A percentile compares a stretch with the other conserved stretches of the same genome.
Evolutionary conservation across 37 sponge, comb jelly and placozoan species (phyloP).

Genomic region (Tethya wilhelma): DNA sequence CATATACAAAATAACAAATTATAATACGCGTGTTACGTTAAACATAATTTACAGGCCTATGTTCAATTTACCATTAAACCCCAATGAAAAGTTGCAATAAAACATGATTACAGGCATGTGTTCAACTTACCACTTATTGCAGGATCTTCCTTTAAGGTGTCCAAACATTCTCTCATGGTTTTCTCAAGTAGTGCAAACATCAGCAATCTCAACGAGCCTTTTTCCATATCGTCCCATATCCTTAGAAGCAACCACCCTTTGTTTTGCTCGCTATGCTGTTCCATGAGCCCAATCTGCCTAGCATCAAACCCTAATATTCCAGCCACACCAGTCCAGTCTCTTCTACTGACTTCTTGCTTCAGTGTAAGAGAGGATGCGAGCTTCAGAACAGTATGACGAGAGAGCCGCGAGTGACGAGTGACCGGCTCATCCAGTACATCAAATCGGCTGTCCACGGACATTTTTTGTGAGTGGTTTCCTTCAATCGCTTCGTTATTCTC

Average conservation of each 20-base stretch:
- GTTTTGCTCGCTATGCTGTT: slow-evolving; percentile 2
- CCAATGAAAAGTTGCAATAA: too few relatives aligned
- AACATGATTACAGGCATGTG: too few relatives aligned
- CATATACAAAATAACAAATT: too few relatives aligned
- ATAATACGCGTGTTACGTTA: too few relatives aligned
- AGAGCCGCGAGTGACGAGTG: too few relatives aligned
- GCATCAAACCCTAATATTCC: slow-evolving; percentile 16
- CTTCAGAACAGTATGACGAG: background rate
- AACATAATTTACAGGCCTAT: too few relatives aligned
- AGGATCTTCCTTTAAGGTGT: background rate
- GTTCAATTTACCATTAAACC: too few relatives aligned
- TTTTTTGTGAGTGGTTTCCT: too few relatives aligned
- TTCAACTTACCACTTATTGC: background rate
- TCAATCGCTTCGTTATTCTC: too few relatives aligned
- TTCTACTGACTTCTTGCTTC: background rate
- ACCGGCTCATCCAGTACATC: too few relatives aligned
- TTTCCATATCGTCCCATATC: slow-evolving; percentile 20
- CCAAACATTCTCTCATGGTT: slow-evolving; percentile 6
- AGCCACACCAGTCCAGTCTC: slow-evolving; percentile 41
- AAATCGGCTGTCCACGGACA: too few relatives aligned
- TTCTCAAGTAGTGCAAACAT: slow-evolving; percentile 21
- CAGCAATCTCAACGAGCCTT: slow-evolving; percentile 23
- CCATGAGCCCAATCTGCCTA: slow-evolving; percentile 5
- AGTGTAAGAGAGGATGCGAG: background rate
- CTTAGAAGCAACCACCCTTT: slow-evolving; percentile 15